Evolutionary conservation across 64 coral and sea anemone genomes (phyloP).

Genomic region (Dendrophyllia cribrosa): DNA sequence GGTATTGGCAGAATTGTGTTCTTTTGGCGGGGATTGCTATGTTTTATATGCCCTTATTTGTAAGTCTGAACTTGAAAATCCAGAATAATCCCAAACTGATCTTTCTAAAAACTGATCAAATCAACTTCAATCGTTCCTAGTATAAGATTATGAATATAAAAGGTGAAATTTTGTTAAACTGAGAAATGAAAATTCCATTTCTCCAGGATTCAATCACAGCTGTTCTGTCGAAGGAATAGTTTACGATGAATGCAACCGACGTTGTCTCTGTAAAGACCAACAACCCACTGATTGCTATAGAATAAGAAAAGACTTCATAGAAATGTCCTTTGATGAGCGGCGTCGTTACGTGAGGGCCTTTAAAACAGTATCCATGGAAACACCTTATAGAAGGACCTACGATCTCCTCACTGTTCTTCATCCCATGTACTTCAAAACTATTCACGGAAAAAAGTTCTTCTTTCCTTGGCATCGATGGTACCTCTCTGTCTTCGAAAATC

Average conservation of each 20-base stretch:
- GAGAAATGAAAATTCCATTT: too few species aligned
- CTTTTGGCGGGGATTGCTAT: too few species aligned
- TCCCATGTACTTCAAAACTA: constrained; percentile 26
- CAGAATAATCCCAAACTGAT: too few species aligned
- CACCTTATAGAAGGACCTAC: constrained; percentile 50
- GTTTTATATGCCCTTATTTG: too few species aligned
- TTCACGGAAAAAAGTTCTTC: constrained; percentile 65
- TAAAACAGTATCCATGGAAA: constrained; percentile 36
- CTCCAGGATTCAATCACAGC: constrained; percentile 15
- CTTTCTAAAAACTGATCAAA: too few species aligned
- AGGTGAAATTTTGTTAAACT: too few species aligned
- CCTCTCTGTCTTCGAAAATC: constrained; percentile 70
- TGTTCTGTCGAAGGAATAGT: constrained; percentile 22
- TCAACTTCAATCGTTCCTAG: too few species aligned
- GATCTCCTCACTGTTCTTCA: constrained; percentile 43
- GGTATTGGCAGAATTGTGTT: too few species aligned
- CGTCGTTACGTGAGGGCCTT: constrained; percentile 50
- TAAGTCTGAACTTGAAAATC: too few species aligned
- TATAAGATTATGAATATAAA: too few species aligned
- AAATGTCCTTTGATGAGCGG: constrained; percentile 73
- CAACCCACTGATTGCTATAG: constrained; percentile 57
- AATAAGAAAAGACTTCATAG: constrained; percentile 72
- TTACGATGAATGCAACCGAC: constrained; percentile 73
- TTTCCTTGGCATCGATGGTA: constrained; percentile 91
- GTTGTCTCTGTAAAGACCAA: constrained; percentile 59